Conservation (phyloP, 2,113 vertebrate genomes). For the Platichthys stellatus region DNA sequence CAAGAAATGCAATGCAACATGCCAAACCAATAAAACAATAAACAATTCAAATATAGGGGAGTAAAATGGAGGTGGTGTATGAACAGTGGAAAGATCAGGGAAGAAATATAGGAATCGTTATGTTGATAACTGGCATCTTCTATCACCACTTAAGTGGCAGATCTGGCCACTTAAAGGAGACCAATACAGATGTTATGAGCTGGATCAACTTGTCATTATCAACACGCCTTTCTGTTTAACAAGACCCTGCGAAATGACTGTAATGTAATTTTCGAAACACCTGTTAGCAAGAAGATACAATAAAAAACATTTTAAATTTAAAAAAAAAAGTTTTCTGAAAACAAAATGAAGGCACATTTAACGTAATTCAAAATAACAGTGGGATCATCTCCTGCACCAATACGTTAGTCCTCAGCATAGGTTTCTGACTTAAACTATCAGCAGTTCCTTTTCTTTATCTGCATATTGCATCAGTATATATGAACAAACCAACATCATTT, state of each 20-base stretch:
- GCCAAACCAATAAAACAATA: slow-evolving; percentile 32
- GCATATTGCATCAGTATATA: background rate
- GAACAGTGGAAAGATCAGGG: background rate
- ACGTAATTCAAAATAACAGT: slow-evolving; percentile 27
- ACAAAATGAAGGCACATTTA: slow-evolving; percentile 1
- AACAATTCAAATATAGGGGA: background rate
- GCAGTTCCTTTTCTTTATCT: background rate
- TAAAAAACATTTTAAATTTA: background rate
- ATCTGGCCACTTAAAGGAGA: slow-evolving; percentile 1
- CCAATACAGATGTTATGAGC: background rate
- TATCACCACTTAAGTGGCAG: too few relatives aligned
- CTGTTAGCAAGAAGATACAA: background rate
- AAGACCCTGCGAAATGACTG: background rate
- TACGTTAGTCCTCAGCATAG: slow-evolving; percentile 3
- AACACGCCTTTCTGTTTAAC: background rate
- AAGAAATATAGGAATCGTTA: slow-evolving; percentile 6
- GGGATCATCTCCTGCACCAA: slow-evolving; percentile 37
- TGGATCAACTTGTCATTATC: background rate
- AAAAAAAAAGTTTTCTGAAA: background rate
- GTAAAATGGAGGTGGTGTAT: background rate
- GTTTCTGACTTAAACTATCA: background rate
- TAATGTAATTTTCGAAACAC: background rate
- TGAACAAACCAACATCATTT: slow-evolving; percentile 1
- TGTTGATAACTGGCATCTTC: background rate
- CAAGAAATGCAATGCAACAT: slow-evolving; percentile 59